Evolutionary conservation across 2,797 vertebrate genomes (phyloP).

Genomic region (Champsocephalus gunnari): DNA sequence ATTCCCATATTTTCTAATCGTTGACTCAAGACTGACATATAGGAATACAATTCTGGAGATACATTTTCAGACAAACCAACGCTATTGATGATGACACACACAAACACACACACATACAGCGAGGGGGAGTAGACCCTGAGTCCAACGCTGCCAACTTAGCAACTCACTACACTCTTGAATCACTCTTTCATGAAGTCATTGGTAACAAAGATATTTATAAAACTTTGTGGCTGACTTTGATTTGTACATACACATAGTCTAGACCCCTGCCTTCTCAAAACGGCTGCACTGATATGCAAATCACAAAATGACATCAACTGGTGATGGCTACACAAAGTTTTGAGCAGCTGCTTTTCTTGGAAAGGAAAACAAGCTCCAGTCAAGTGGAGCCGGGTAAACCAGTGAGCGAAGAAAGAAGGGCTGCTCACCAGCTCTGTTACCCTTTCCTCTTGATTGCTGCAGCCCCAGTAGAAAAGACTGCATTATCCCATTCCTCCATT

Average conservation of each 20-base stretch:
- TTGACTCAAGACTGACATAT: neutral
- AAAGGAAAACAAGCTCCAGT: conserved; percentile 37
- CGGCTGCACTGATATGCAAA: conserved; percentile 13
- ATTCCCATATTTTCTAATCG: conserved; percentile 11
- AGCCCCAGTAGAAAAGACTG: neutral
- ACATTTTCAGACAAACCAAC: neutral
- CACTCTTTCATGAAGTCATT: neutral
- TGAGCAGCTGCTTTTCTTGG: conserved; percentile 44
- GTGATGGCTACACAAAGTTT: conserved; percentile 5
- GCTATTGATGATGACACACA: neutral
- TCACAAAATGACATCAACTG: conserved; percentile 13
- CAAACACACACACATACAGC: conserved; percentile 1
- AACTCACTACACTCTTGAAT: conserved; percentile 12
- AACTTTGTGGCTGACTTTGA: neutral
- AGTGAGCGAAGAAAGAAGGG: conserved; percentile 20
- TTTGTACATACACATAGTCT: neutral
- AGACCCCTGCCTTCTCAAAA: neutral
- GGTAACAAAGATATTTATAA: neutral
- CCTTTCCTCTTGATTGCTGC: conserved; percentile 40
- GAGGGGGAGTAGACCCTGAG: conserved; percentile 2
- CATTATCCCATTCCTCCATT: neutral
- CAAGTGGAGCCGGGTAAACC: conserved; percentile 36
- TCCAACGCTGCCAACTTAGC: conserved; percentile 28
- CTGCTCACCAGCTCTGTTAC: conserved; percentile 22
- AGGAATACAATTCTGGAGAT: conserved; percentile 8